Percentiles rank a stretch among this genome's conserved stretches.
Conservation (phyloP, 2,113 vertebrate genomes). For the Chaetodon auriga region DNA sequence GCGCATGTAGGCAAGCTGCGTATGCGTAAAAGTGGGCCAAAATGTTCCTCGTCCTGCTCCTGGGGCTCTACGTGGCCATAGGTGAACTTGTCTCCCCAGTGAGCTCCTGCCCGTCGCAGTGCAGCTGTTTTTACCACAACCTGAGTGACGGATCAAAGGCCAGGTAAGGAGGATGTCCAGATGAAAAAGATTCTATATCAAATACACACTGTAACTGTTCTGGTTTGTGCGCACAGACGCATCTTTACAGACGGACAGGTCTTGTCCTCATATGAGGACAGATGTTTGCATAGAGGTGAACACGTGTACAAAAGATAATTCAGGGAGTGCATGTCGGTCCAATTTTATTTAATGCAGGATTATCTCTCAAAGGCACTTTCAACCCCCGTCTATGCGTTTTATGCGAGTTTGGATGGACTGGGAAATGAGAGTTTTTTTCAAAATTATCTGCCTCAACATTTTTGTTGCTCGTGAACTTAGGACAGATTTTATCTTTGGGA, state of each 20-base stretch:
- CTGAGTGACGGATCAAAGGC: conserved; percentile 90
- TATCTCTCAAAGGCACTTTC: conserved; percentile 85
- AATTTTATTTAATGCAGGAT: conserved; percentile 86
- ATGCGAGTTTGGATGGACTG: conserved; percentile 39
- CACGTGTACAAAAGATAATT: conserved; percentile 67
- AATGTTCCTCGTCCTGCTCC: conserved; percentile 87
- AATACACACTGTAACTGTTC: neutral
- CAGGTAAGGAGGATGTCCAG: conserved; percentile 85
- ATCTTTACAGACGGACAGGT: conserved; percentile 12
- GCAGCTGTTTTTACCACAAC: conserved; percentile 94
- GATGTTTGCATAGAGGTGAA: conserved; percentile 61
- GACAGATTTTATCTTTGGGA: neutral
- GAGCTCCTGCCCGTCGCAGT: conserved; percentile 90
- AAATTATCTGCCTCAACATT: conserved; percentile 10
- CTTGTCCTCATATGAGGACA: conserved; percentile 17
- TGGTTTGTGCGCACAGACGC: conserved; percentile 17
- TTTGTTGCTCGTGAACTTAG: neutral
- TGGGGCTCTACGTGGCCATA: conserved; percentile 86
- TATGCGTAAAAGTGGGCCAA: conserved; percentile 82
- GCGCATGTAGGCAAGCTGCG: conserved; percentile 69
- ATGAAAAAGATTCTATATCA: neutral
- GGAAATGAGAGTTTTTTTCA: neutral
- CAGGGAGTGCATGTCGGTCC: conserved; percentile 73
- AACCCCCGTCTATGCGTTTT: conserved; percentile 73
- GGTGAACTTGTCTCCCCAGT: conserved; percentile 76